Evolutionary conservation across 2,797 vertebrate species (phyloP).

Genomic region (Protonibea diacanthus): DNA sequence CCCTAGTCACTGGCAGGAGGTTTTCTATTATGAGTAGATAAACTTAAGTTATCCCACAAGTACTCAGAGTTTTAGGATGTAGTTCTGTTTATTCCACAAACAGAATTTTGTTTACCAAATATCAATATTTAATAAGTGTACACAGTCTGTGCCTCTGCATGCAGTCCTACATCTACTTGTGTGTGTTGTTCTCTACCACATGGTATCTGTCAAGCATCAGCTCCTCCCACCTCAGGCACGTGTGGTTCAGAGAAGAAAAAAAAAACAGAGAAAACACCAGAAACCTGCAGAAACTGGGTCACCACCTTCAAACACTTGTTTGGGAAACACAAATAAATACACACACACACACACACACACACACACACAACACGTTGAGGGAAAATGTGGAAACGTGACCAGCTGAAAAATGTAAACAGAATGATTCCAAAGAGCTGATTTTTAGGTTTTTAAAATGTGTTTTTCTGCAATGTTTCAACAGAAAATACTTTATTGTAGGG

Average conservation of each 20-base stretch:
- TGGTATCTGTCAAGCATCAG: constrained; percentile 61
- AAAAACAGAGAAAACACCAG: constrained; percentile 44
- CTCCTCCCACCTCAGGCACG: constrained; percentile 59
- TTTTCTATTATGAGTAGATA: neutral
- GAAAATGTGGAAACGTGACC: constrained; percentile 61
- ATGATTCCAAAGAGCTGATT: constrained; percentile 9
- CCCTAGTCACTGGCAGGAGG: neutral
- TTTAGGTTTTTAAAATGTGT: constrained; percentile 10
- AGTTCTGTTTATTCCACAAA: constrained; percentile 1
- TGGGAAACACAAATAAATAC: constrained; percentile 37
- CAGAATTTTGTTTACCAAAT: neutral
- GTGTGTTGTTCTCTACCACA: constrained; percentile 40
- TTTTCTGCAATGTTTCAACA: neutral
- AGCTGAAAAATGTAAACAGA: constrained; percentile 43
- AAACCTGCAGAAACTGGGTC: constrained; percentile 71
- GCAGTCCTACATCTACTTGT: neutral
- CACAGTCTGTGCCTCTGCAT: neutral
- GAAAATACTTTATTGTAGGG: neutral
- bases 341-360: constrained; percentile 12
- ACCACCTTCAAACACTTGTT: constrained; percentile 50
- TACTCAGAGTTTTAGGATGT: neutral
- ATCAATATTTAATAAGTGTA: neutral
- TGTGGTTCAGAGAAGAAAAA: constrained; percentile 39
- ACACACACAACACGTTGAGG: constrained; percentile 44
- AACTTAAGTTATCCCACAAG: neutral